Evolutionary conservation across 2,888 invertebrate species (phyloP), one percentile per base, ranked within the genome.

Genomic region (Argyra leucocephala): DNA sequence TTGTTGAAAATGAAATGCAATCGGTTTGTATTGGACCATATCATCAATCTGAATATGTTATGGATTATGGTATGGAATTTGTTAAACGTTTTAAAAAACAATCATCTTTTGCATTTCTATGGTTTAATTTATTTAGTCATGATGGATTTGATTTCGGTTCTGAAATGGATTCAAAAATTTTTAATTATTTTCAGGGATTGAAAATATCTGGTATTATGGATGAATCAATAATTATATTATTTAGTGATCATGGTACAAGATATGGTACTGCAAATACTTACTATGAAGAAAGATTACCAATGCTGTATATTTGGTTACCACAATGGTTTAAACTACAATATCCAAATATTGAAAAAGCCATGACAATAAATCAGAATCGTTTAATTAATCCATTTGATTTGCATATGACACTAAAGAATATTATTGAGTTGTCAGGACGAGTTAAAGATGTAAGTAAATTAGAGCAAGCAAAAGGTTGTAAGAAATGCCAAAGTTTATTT

Each of bases 241-340:
- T 90, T 66, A 88, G 90, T 71, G 89, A 90, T 72, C 90, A 90
- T 70, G 90, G 91, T 0, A 83, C 88, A 71, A 82, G 90, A 7
- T 89, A 85, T 74, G 90, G 90, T 0, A 81, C 82, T 80, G 89
- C 7, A 78, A 83, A 60, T 83, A 88, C 88, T 0, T 90, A 86
- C 82, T 84, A 88, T 70, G 90, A 91, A 73, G 88, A 90, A 71
- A 82, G 89, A n/a, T 73, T 89, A 71, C 90, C 91, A 0, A 86
- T 86, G 72, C 80, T 89, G 63, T 88, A 86, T 71, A 77, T 89
- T 22, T 86, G 84, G 76, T 68, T 86, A 48, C 90, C 91, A 0
- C 76, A 81, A 22, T 82, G 82, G 80, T 88, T 88, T 69, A 83
- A 82, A 63, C 75, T 75, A 1, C 78, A 77, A 64, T 78, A 84